Evolutionary conservation across 2,797 vertebrate species (phyloP).

Genomic region (Nothura maculosa): DNA sequence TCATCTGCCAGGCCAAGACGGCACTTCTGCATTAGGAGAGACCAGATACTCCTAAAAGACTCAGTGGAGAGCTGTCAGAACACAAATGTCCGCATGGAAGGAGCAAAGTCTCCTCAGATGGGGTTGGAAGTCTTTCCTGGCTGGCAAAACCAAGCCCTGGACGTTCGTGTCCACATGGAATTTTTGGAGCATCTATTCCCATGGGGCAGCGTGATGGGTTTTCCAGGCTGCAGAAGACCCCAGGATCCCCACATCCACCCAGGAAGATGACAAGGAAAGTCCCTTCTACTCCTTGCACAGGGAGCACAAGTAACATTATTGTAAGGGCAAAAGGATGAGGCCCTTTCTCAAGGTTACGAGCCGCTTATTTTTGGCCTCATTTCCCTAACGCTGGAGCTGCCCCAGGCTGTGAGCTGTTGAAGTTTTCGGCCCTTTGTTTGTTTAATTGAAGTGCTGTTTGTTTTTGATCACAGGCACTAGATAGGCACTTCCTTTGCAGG

Average conservation of each 20-base stretch:
- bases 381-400: not conserved
- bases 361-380: not conserved
- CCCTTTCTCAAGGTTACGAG: not conserved
- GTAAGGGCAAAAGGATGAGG: not conserved
- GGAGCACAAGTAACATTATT: not conserved
- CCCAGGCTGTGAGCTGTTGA: conserved; percentile 29
- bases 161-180: no score
- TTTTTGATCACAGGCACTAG: conserved; percentile 87
- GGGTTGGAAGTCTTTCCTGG: no score
- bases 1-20: not conserved
- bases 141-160: no score
- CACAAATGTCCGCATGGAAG: no score
- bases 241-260: rapidly evolving
- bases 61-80: rapidly evolving
- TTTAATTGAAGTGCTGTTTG: conserved; percentile 75
- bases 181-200: no score
- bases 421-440: conserved; percentile 64
- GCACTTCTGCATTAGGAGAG: not conserved
- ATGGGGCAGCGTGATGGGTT: rapidly evolving
- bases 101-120: no score
- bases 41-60: rapidly evolving
- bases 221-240: not conserved
- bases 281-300: rapidly evolving
- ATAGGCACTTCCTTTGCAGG: conserved; percentile 90
- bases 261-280: rapidly evolving